phyloP scores from a whole-genome alignment of 2,113 vertebrate genomes.

The Paramisgurnus dabryanus region DNA sequence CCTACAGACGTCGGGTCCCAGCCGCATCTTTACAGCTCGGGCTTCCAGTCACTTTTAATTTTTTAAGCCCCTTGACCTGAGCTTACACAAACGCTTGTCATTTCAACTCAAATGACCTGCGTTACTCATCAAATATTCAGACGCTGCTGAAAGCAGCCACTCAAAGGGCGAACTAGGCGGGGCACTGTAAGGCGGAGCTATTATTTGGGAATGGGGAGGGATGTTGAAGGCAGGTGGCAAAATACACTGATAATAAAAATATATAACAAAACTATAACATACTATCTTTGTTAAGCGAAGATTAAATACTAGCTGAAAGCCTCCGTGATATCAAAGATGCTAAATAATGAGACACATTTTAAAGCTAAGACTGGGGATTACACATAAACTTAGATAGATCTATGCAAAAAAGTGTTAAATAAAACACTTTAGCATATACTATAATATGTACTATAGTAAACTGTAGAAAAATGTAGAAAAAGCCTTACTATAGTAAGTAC shows the following conservation, averaged over 20 bases:
- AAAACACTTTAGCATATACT: no score
- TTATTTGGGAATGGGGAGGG: not conserved
- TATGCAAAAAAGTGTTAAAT: not conserved
- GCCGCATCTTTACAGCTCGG: conserved; percentile 64
- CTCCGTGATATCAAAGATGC: not conserved
- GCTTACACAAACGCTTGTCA: conserved; percentile 56
- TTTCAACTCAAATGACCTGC: conserved; percentile 60
- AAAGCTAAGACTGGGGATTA: not conserved
- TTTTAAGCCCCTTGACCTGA: conserved; percentile 43
- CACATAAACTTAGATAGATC: not conserved
- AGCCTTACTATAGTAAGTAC: no score
- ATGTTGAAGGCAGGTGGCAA: not conserved
- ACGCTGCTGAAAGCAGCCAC: conserved; percentile 58
- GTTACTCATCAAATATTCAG: conserved; percentile 73
- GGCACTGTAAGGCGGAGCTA: conserved; percentile 45
- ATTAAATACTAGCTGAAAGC: not conserved
- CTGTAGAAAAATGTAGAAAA: no score
- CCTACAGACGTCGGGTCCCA: conserved; percentile 61
- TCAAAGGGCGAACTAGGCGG: conserved; percentile 38
- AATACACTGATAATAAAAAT: conserved; percentile 10
- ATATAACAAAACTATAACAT: not conserved
- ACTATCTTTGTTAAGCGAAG: not conserved
- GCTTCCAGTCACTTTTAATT: conserved; percentile 53
- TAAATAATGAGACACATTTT: not conserved
- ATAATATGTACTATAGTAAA: no score